Base-by-base conservation (phyloP, 2,797 vertebrate genomes). In the Sparus aurata region DNA sequence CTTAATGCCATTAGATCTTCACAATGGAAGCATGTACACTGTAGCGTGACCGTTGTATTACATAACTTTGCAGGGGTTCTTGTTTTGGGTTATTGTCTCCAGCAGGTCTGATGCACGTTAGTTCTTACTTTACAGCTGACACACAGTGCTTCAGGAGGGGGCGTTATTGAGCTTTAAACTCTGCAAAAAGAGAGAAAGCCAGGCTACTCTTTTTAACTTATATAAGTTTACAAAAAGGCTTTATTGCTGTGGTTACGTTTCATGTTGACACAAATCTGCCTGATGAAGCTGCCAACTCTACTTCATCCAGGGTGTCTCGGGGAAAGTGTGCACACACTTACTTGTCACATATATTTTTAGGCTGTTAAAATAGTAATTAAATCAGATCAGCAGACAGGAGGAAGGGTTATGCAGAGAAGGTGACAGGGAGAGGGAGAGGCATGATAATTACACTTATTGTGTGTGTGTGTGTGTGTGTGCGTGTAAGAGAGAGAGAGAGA, bases 401-500 rank as follows among this genome's bases (percentile, higher is more conserved):
- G 62, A 58, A 63, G 65, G 57, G 77, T 90, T 82, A 83, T 77
- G 63, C 69, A 69, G 41, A 70, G 69, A 46, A 53, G 3, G 52
- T 73, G 81, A 60, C 38, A 69, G 43, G 64, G 27, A 77, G 25
- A 25, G 57, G 23, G 34, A 55, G 75, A 66, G 17, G 60, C 52
- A 22, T 84, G 65, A 23, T 70, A 75, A 85, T 85, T 70, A 69
- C 60, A 50, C 30, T 53, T 13, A 11, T 20, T 53, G 6, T 50
- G 47, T 38, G 61, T 72, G 12, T 34, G 49, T 16, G 73, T 5
- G 62, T 27, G 71, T 53, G 52, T 1, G 43, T 15, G 54, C 53
- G 55, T 63, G 69, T 34, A 47, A 38, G 57, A 49, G 77, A 25
- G 60, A 16, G 18, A 17, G 72, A 27, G 18, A 43, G 50, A 25